Conservation (phyloP, 2,888 invertebrate species). For the Epinotia brunnichana region DNA sequence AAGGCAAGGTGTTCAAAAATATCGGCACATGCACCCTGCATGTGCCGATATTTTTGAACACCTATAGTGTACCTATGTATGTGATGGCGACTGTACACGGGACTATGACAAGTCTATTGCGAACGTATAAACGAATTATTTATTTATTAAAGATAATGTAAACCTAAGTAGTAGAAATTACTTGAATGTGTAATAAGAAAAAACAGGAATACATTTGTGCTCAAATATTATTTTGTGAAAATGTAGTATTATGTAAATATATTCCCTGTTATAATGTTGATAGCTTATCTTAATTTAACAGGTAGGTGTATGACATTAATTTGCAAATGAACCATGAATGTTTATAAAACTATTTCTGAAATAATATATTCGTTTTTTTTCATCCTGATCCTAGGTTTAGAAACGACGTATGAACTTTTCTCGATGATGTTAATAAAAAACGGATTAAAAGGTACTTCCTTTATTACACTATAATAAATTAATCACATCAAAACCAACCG, state of each 20-base stretch:
- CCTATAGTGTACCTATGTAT: too few species aligned
- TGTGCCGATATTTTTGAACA: too few species aligned
- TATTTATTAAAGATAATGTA: not conserved
- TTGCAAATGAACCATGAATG: not conserved
- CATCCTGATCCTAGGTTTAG: not conserved
- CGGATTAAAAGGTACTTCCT: constrained; percentile 28
- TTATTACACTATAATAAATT: constrained; percentile 43
- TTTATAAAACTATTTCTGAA: constrained; percentile 3
- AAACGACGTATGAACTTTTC: not conserved
- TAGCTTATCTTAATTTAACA: not conserved
- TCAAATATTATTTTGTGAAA: not conserved
- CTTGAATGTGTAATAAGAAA: not conserved
- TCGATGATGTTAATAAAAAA: constrained; percentile 10
- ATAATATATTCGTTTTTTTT: not conserved
- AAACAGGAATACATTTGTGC: not conserved
- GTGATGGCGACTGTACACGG: too few species aligned
- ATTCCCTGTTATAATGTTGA: constrained; percentile 6
- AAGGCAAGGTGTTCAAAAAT: too few species aligned
- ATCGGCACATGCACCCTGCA: too few species aligned
- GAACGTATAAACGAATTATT: not conserved
- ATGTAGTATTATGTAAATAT: not conserved
- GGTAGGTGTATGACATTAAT: constrained; percentile 1
- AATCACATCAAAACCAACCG: constrained; percentile 40
- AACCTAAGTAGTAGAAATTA: not conserved
- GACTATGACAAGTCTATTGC: not conserved